Percentiles rank a stretch among this genome's conserved stretches.
These are phyloP conservation scores for Neria commutata DNA, from an alignment of 2,888 invertebrate genomes.

Conservation along the genomic window DNA sequence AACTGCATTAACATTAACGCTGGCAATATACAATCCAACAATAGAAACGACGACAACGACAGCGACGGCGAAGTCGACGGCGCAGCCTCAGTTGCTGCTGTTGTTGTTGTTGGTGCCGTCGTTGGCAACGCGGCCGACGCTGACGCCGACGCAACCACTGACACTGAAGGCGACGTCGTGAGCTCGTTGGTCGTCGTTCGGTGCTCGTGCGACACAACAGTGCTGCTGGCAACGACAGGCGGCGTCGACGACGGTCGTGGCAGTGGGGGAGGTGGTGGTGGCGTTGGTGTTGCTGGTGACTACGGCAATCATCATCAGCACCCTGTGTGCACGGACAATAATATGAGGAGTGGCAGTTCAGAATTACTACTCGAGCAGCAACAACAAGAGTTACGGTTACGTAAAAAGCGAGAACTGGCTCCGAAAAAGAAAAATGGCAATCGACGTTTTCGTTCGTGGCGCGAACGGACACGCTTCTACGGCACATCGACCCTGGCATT, in stretches of 20 bases:
- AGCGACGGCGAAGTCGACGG: slow-evolving; percentile 20
- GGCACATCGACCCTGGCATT: slow-evolving; percentile 74
- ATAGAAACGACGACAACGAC: slow-evolving; percentile 27
- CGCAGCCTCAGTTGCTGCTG: background rate
- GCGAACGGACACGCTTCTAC: slow-evolving; percentile 74
- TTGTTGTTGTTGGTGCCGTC: slow-evolving; percentile 17
- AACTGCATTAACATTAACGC: slow-evolving; percentile 30
- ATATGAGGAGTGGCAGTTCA: slow-evolving; percentile 80
- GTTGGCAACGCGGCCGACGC: slow-evolving; percentile 16
- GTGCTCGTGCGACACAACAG: slow-evolving; percentile 23
- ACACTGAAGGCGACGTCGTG: slow-evolving; percentile 13
- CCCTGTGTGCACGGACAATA: slow-evolving; percentile 61
- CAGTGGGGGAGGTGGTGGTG: slow-evolving; percentile 37
- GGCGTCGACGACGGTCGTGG: slow-evolving; percentile 35
- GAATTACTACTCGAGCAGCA: slow-evolving; percentile 78
- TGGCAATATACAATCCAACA: slow-evolving; percentile 35
- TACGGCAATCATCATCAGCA: slow-evolving; percentile 50
- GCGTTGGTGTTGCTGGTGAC: slow-evolving; percentile 37
- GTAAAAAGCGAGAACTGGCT: slow-evolving; percentile 68
- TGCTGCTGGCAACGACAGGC: slow-evolving; percentile 25
- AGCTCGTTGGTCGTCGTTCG: slow-evolving; percentile 19
- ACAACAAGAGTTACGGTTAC: slow-evolving; percentile 72
- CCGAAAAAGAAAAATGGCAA: slow-evolving; percentile 64
- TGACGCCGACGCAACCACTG: background rate
- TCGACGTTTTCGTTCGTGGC: slow-evolving; percentile 66